phyloP scores from a whole-genome alignment of 1,140 invertebrate genomes.

The Meloidogyne hapla region DNA sequence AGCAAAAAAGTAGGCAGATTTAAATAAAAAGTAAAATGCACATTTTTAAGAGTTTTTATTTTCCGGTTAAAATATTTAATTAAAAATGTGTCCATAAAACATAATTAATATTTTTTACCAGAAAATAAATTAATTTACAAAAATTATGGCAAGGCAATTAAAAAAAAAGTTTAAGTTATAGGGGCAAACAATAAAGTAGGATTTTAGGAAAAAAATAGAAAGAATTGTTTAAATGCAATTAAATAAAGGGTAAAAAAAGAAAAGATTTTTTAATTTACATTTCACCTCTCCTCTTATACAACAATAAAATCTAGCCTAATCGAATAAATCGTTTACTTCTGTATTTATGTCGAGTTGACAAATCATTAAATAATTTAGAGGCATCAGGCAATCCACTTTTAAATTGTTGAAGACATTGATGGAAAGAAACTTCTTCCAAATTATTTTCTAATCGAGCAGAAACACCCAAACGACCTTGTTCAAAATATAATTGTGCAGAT shows the following conservation, averaged over 20 bases:
- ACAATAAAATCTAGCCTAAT: no score
- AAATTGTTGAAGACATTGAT: conserved; percentile 50
- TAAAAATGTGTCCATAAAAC: no score
- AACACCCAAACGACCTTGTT: conserved; percentile 53
- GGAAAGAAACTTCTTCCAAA: conserved; percentile 32
- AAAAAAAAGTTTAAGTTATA: not conserved
- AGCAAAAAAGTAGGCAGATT: not conserved
- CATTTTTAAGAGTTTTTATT: not conserved
- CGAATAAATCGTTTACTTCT: not conserved
- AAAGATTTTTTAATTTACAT: not conserved
- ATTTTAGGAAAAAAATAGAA: not conserved
- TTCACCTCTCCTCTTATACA: not conserved
- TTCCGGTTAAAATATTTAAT: no score
- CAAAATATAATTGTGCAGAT: conserved; percentile 48
- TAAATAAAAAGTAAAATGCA: not conserved
- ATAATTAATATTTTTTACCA: not conserved
- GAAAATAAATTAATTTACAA: not conserved
- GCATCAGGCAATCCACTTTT: conserved; percentile 57
- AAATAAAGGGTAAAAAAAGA: not conserved
- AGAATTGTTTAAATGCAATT: not conserved
- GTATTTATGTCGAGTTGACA: not conserved
- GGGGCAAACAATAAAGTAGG: not conserved
- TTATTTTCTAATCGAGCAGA: conserved; percentile 47
- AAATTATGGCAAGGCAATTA: not conserved
- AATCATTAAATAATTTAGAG: conserved; percentile 48